These are phyloP conservation scores for Pseudoatta argentina DNA, from an alignment of 1,140 invertebrate species.

Conservation along the genomic window DNA sequence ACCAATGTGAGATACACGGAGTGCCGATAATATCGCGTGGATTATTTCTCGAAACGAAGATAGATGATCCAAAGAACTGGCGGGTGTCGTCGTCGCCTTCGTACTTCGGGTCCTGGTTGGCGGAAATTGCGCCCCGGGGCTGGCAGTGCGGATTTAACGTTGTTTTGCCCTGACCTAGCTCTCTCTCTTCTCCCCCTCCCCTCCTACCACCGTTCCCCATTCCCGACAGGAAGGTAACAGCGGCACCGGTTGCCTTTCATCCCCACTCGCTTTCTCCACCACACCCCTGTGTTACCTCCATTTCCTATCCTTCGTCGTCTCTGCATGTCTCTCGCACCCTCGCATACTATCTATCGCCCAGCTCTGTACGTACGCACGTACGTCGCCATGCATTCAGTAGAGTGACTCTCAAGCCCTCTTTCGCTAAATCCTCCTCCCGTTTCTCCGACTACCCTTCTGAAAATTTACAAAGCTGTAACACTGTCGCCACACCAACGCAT, in stretches of 20 bases:
- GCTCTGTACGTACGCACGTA: slow-evolving; percentile 28
- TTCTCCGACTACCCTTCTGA: slow-evolving; percentile 5
- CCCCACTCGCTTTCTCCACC: slow-evolving; percentile 52
- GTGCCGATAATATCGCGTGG: slow-evolving; percentile 58
- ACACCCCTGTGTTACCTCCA: slow-evolving; percentile 1
- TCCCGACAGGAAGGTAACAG: slow-evolving; percentile 76
- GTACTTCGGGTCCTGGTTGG: slow-evolving; percentile 48
- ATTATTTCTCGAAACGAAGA: slow-evolving; percentile 64
- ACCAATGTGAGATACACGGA: slow-evolving; percentile 26
- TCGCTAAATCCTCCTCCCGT: not conserved
- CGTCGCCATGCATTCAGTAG: slow-evolving; percentile 15
- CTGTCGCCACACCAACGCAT: slow-evolving; percentile 15
- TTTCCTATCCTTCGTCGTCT: slow-evolving; percentile 10
- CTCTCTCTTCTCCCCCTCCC: slow-evolving; percentile 51
- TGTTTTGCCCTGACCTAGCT: slow-evolving; percentile 79
- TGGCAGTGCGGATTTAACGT: slow-evolving; percentile 74
- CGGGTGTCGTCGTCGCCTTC: slow-evolving; percentile 55
- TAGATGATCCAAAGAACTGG: slow-evolving; percentile 73
- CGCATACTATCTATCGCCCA: not conserved
- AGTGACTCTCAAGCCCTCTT: not conserved
- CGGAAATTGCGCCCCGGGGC: slow-evolving; percentile 76
- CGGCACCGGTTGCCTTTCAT: slow-evolving; percentile 71
- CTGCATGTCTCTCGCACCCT: not conserved
- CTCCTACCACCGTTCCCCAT: slow-evolving; percentile 40
- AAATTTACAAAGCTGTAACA: slow-evolving; percentile 44